Conservation (phyloP, 2,888 invertebrate species). For the Tenodera sinensis region DNA sequence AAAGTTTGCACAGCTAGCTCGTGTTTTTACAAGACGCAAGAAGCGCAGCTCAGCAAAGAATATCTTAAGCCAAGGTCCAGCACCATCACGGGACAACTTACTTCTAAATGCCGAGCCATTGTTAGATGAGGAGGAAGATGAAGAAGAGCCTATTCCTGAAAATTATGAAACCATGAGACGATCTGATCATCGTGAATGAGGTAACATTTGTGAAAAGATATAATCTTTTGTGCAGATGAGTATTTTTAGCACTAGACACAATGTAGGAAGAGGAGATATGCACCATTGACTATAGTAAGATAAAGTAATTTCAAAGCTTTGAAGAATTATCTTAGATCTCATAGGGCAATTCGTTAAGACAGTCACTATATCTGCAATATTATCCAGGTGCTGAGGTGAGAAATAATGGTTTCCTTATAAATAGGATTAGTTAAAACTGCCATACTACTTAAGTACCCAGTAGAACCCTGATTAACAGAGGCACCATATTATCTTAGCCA, state of each 20-base stretch:
- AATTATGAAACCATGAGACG: not conserved
- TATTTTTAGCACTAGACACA: not conserved
- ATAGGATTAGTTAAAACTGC: too few relatives aligned
- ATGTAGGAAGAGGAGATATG: not conserved
- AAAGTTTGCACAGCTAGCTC: conserved; percentile 75
- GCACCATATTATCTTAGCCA: too few relatives aligned
- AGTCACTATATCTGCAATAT: too few relatives aligned
- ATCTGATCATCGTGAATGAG: conserved; percentile 14
- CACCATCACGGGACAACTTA: conserved; percentile 36
- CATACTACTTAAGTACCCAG: too few relatives aligned
- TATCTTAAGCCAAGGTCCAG: conserved; percentile 35
- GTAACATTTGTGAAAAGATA: not conserved
- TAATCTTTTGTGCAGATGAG: not conserved
- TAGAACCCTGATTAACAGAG: too few relatives aligned
- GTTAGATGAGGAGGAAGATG: conserved; percentile 35
- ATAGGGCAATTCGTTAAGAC: too few relatives aligned
- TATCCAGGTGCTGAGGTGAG: too few relatives aligned
- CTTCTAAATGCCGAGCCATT: conserved; percentile 37
- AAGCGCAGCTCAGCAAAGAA: conserved; percentile 39
- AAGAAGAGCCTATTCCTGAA: conserved; percentile 28
- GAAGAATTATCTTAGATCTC: too few relatives aligned
- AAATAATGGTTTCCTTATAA: too few relatives aligned
- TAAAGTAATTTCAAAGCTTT: too few relatives aligned
- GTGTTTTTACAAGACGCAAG: conserved; percentile 67
- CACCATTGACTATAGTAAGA: not conserved